Evolutionary conservation across 2,113 vertebrate genomes (phyloP).

Genomic region (Neogobius melanostomus): DNA sequence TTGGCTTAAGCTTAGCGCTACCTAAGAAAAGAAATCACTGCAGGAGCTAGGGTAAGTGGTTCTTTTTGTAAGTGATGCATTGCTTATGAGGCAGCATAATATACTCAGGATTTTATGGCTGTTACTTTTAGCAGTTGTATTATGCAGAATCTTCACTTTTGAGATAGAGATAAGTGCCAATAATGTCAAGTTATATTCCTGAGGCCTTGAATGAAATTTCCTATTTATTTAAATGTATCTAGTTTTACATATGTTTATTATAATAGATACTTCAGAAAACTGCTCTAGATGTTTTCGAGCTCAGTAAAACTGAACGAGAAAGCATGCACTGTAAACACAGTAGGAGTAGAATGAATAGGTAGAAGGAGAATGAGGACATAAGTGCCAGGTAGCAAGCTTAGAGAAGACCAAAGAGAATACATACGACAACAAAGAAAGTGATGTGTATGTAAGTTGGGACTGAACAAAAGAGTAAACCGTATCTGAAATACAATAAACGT

Average conservation of each 20-base stretch:
- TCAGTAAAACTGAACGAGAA: background rate
- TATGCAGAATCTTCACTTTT: slow-evolving; percentile 7
- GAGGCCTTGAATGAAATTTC: slow-evolving; percentile 55
- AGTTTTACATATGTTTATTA: background rate
- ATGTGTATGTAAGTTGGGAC: background rate
- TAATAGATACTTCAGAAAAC: background rate
- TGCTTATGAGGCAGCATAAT: background rate
- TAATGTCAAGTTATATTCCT: slow-evolving; percentile 1
- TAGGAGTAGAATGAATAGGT: no score
- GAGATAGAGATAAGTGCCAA: slow-evolving; percentile 62
- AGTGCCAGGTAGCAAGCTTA: background rate
- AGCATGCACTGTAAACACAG: no score
- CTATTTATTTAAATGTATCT: background rate
- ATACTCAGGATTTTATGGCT: slow-evolving; percentile 13
- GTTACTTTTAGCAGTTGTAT: slow-evolving; percentile 3
- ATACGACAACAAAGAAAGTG: background rate
- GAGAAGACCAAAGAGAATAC: background rate
- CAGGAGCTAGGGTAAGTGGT: background rate
- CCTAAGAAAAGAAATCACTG: slow-evolving; percentile 21
- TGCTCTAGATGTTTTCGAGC: background rate
- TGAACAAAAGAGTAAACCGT: no score
- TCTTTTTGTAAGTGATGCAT: background rate
- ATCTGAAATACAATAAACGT: no score
- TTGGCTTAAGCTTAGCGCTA: slow-evolving; percentile 6
- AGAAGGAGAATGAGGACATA: background rate